Base-by-base conservation (phyloP, 2,797 vertebrate genomes). In the Gymnodraco acuticeps region DNA sequence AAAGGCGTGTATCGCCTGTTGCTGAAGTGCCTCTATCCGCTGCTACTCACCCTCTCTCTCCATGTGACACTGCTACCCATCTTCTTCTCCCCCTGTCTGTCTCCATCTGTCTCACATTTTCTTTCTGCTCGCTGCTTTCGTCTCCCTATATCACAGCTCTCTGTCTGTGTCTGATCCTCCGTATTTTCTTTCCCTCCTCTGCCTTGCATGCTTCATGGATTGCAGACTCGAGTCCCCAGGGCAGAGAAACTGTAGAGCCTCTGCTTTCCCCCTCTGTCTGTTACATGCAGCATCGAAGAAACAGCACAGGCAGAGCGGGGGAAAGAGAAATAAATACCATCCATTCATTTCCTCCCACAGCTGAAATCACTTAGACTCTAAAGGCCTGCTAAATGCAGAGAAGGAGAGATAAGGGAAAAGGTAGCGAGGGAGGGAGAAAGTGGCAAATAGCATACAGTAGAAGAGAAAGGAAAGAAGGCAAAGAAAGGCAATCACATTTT, bases 271-370 rank as follows among this genome's bases (percentile, higher is more conserved):
- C 76, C 77, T 79, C 84, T 77, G 69, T 85, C 83, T 82, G 73
- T 81, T 79, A 82, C 77, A 82, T 66, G 77, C 78, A 78, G 78
- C 86, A 82, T 74, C 59, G 69, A 83, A 33, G 8, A 38, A 83
- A 83, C 75, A 73, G 80, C 87, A 69, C 71, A 15, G 78, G 77
- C 80, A 80, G 73, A 88, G 77, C 41, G 31, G 70, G 77, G 77
- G 75, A 77, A 79, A 77, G 84, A 87, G 78, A 89, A 90, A 84
- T 81, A 92, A 92, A 94, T 93, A 90, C 90, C 80, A 84, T 88
- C 86, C 89, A 91, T 94, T 93, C 84, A 90, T 93, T 94, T 94
- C 92, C 94, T 84, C 89, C 85, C 85, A 91, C 93, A 93, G 93
- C 95, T 92, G 89, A 92, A 92, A 93, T 91, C 94, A 89, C 91